Base-by-base conservation (phyloP, 1,140 invertebrate genomes). In the Cepaea nemoralis region DNA sequence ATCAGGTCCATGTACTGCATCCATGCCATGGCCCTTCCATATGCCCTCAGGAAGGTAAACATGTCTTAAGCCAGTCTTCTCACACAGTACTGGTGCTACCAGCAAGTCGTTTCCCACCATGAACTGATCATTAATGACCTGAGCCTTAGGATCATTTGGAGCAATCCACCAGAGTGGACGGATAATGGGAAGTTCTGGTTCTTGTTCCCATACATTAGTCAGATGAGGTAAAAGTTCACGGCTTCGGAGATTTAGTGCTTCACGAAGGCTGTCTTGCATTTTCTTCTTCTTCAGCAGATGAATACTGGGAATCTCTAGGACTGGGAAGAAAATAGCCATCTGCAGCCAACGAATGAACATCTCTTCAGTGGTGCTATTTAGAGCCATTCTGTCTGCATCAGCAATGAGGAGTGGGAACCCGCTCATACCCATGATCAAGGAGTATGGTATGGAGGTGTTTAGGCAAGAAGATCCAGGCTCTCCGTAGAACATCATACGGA, bases 321-420 rank as follows among this genome's bases (percentile, higher is more conserved):
- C 93, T 0, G 97, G 96, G 93, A 98, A 94, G 86, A 98, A 97
- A 0, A 94, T 93, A 83, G 95, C 97, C 1, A 90, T 94, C 91
- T 97, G 95, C 33, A 97, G 91, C 97, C 97, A 98, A 84, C 97
- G 92, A 67, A 97, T 94, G 85, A 95, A 97, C 35, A 98, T 91
- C 90, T 98, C 95, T 82, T 94, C 94, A 2, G 93, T 93, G 0
- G 96, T 95, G 31, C 83, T 81, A 73, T 85, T 83, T 88, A 0
- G 94, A 95, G 89, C 97, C 97, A 5, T 96, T 96, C 5, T 96
- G 96, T 98, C 94, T 95, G 97, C 97, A 87, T 98, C 96, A 0
- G 96, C 96, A 10, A 98, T 91, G 2, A 97, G 95, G 83, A 95
- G 94, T 0, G 94, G 93, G 91, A 97, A 98, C 2, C 97, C 96